Evolutionary conservation across 2,797 vertebrate species (phyloP), one percentile per base, ranked within the genome.

Genomic region (Alcedo quadribrachys): DNA sequence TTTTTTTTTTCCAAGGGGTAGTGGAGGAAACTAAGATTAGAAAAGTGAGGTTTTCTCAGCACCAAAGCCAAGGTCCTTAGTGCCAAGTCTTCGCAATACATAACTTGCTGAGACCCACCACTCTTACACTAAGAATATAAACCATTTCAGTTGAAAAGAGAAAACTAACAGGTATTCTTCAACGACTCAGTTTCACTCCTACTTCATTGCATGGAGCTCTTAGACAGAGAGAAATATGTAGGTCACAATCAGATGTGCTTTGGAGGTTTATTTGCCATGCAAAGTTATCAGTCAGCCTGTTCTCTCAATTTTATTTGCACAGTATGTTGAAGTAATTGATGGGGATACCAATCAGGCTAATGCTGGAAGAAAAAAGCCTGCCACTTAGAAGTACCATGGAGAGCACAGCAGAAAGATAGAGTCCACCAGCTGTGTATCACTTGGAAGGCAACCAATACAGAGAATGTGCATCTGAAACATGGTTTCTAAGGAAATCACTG

Each of bases 11-110:
- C 1, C 50, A 62, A 54, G 6, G 20, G 7, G 22, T 50, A 53
- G 45, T 25, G 5, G 27, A 81, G 24, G 43, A 83, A 81, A 50
- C 12, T 22, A 33, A 85, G 11, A 53, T 9, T 19, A 79, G 7
- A 62, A 77, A 32, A 76, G 16, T 13, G 20, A 7, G 3, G 1
- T 50, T 83, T 75, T 84, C 50, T 55, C 33, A 81, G 21, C 5
- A 75, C 8, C 20, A 78, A 2, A 71, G 4, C 13, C 0, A 0
- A 51, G 12, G 9, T 48, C 20, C 15, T 55, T 54, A 45, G 8
- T 37, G 7, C 3, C 21, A 66, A 18, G 2, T 63, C 40, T 63
- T 70, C 58, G 71, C 6, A 78, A 48, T 12, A 76, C 21, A 25
- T 74, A 32, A 28, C 40, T 14, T 42, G 12, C 45, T 77, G 37